Percentiles rank a stretch among this genome's conserved stretches.
phyloP scores from a whole-genome alignment of 2,888 invertebrate species.

The Patella ulyssiponensis region DNA sequence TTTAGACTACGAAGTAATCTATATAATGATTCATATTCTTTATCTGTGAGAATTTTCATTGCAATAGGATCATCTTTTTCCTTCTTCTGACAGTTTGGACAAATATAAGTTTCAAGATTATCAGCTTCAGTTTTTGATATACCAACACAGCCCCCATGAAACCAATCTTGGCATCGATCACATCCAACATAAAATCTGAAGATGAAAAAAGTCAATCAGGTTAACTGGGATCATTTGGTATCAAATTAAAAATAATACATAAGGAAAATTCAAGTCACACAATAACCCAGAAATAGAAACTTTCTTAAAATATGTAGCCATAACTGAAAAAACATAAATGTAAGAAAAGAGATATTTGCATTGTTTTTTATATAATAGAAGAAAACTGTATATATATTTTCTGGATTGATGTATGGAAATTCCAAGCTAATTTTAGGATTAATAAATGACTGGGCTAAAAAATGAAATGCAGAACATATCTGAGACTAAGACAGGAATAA shows the following conservation, averaged over 20 bases:
- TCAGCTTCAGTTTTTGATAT: constrained; percentile 76
- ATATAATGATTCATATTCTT: constrained; percentile 80
- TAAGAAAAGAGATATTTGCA: too few relatives aligned
- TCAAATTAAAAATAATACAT: not conserved
- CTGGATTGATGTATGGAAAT: too few relatives aligned
- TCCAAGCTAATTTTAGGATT: too few relatives aligned
- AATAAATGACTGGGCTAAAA: too few relatives aligned
- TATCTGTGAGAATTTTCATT: constrained; percentile 53
- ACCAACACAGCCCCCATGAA: constrained; percentile 97
- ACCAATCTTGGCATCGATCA: constrained; percentile 99
- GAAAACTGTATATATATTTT: too few relatives aligned
- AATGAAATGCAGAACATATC: too few relatives aligned
- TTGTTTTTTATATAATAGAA: too few relatives aligned
- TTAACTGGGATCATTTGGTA: not conserved
- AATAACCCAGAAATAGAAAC: too few relatives aligned
- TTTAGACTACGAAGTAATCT: constrained; percentile 91
- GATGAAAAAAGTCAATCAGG: constrained; percentile 9
- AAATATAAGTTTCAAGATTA: constrained; percentile 94
- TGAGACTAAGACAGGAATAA: too few relatives aligned
- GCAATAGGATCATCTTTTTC: constrained; percentile 76
- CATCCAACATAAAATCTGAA: constrained; percentile 97
- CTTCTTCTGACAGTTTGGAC: constrained; percentile 94
- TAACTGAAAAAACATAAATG: too few relatives aligned
- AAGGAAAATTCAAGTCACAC: not conserved
- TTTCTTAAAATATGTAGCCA: too few relatives aligned